phyloP scores from a whole-genome alignment of 92 coral and sea anemone genomes.

The Chrysogorgia sp. region DNA sequence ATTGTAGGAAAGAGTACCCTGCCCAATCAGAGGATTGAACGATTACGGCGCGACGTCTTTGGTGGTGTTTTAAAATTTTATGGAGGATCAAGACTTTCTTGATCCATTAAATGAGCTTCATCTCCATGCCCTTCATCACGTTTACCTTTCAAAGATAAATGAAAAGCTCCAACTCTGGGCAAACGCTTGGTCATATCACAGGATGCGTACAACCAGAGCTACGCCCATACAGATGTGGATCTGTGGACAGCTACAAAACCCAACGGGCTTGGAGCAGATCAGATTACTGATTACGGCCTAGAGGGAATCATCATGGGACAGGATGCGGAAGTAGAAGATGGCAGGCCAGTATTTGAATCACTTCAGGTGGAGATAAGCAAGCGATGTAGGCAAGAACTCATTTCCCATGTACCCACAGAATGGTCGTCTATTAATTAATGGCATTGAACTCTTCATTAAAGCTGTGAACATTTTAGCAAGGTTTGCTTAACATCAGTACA shows the following conservation, averaged over 20 bases:
- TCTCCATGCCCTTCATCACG: slow-evolving; percentile 66
- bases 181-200: slow-evolving; percentile 31
- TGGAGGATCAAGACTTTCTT: slow-evolving; percentile 50
- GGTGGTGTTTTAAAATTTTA: slow-evolving; percentile 61
- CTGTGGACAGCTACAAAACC: slow-evolving; percentile 68
- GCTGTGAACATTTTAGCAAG: too few species aligned
- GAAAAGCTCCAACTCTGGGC: slow-evolving; percentile 21
- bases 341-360: slow-evolving; percentile 59
- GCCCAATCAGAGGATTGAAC: slow-evolving; percentile 57
- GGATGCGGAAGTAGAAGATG: slow-evolving; percentile 50
- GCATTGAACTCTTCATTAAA: slow-evolving; percentile 30
- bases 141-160: slow-evolving; percentile 16
- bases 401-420: slow-evolving; percentile 45
- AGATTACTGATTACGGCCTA: slow-evolving; percentile 52
- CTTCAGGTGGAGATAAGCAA: slow-evolving; percentile 46
- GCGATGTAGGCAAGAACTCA: slow-evolving; percentile 49
- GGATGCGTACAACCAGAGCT: slow-evolving; percentile 61
- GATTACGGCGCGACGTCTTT: slow-evolving; percentile 65
- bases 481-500: too few species aligned
- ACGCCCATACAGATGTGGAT: slow-evolving; percentile 68
- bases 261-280: slow-evolving; percentile 54
- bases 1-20: slow-evolving; percentile 51
- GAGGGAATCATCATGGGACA: slow-evolving; percentile 52
- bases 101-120: slow-evolving; percentile 68
- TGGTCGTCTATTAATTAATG: slow-evolving; percentile 65